Evolutionary conservation across 2,888 invertebrate genomes (phyloP).

Genomic region (Oscheius onirici): DNA sequence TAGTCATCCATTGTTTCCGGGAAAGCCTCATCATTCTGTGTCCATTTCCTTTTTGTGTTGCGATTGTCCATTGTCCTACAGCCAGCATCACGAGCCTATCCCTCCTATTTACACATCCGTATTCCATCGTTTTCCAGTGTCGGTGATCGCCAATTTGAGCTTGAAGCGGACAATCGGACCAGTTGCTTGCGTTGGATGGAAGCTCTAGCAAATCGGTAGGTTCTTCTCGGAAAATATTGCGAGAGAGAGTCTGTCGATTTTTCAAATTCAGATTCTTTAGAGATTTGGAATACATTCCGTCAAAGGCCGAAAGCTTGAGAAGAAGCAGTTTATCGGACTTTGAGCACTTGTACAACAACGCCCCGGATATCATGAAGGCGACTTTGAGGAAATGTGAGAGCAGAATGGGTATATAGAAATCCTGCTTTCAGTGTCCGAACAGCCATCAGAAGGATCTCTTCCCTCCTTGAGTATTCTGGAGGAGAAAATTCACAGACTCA

Average conservation of each 20-base stretch:
- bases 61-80: conserved; percentile 16
- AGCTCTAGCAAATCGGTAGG: conserved; percentile 72
- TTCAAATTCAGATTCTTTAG: background rate
- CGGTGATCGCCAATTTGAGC: conserved; percentile 66
- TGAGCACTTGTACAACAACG: background rate
- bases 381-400: conserved; percentile 10
- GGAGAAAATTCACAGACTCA: conserved; percentile 25
- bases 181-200: conserved; percentile 75
- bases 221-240: background rate
- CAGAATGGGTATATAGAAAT: background rate
- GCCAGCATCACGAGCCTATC: background rate
- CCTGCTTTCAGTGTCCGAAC: conserved; percentile 7
- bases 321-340: conserved; percentile 2
- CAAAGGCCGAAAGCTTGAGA: background rate
- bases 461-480: conserved; percentile 31
- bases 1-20: conserved; percentile 2
- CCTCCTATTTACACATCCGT: conserved; percentile 5
- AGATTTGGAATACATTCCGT: background rate
- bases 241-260: background rate
- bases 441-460: conserved; percentile 14
- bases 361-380: conserved; percentile 20
- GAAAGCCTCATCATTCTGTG: background rate
- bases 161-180: conserved; percentile 75
- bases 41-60: conserved; percentile 13
- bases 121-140: conserved; percentile 49